Evolutionary conservation across 2,113 vertebrate genomes (phyloP).

Genomic region (Rhinoderma darwinii): DNA sequence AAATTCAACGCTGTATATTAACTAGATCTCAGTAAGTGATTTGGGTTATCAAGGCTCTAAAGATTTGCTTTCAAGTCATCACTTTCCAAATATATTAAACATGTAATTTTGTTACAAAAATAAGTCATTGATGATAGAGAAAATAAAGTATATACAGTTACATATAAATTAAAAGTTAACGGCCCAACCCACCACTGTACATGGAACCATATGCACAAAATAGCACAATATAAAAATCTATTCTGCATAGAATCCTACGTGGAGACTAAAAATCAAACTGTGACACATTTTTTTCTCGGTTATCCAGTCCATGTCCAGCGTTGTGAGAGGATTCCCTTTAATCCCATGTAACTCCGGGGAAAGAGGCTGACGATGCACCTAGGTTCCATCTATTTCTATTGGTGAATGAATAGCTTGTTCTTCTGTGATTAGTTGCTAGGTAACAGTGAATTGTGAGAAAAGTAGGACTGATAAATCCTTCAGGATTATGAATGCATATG

Average conservation of each 20-base stretch:
- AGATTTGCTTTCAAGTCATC: no score
- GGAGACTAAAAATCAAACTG: background rate
- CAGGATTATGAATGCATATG: slow-evolving; percentile 2
- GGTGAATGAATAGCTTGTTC: background rate
- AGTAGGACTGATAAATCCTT: background rate
- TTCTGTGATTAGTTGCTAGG: slow-evolving; percentile 35
- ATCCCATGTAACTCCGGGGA: background rate
- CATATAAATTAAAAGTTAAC: no score
- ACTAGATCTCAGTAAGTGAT: background rate
- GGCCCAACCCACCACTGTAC: no score
- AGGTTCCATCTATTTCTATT: background rate
- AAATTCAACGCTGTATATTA: no score
- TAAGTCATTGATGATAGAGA: no score
- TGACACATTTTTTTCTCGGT: background rate
- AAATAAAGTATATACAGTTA: no score
- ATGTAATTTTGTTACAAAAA: no score
- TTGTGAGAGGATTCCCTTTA: background rate
- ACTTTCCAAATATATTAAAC: no score
- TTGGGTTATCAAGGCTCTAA: background rate
- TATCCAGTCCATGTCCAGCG: background rate
- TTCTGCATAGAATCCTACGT: background rate
- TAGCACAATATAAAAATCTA: background rate
- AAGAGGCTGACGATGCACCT: no score
- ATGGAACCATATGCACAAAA: background rate
- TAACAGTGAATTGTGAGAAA: background rate